A percentile compares a stretch with the other conserved stretches of the same genome.
Conservation (phyloP, 92 coral and sea anemone species). For the Bergia sp. region DNA sequence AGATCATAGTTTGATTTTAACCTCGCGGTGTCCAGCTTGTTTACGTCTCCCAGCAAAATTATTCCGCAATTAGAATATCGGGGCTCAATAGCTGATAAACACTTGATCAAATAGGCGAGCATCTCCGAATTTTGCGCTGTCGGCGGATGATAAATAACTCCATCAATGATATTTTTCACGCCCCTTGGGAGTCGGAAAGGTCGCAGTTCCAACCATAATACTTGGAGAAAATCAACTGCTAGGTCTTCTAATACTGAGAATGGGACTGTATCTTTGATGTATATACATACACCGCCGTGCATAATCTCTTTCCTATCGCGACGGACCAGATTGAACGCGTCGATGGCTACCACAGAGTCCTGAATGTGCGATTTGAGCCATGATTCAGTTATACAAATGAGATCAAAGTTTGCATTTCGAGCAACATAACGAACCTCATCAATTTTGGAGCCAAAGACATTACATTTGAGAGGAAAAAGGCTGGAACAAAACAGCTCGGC, state of each 20-base stretch:
- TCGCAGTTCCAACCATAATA: slow-evolving; percentile 12
- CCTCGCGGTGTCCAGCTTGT: no score
- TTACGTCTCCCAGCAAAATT: no score
- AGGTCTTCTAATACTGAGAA: slow-evolving; percentile 5
- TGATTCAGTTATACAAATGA: not conserved
- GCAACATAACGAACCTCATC: slow-evolving; percentile 12
- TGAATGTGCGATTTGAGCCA: not conserved
- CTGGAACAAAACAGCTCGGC: not conserved
- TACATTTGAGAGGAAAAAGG: not conserved
- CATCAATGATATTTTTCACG: not conserved
- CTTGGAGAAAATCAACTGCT: slow-evolving; percentile 25
- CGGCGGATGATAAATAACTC: not conserved
- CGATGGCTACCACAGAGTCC: not conserved
- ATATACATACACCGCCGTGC: not conserved
- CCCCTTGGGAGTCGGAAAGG: slow-evolving; percentile 11
- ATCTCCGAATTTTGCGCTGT: no score
- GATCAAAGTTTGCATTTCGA: not conserved
- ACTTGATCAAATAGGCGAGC: no score
- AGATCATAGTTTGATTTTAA: no score
- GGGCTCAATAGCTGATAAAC: no score
- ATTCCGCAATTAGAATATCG: no score
- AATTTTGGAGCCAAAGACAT: not conserved
- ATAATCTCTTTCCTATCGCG: not conserved
- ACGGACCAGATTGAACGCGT: slow-evolving; percentile 7
- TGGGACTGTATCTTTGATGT: no score